phyloP scores from a whole-genome alignment of 1,140 invertebrate species.

The Drosophila lacteicornis region DNA sequence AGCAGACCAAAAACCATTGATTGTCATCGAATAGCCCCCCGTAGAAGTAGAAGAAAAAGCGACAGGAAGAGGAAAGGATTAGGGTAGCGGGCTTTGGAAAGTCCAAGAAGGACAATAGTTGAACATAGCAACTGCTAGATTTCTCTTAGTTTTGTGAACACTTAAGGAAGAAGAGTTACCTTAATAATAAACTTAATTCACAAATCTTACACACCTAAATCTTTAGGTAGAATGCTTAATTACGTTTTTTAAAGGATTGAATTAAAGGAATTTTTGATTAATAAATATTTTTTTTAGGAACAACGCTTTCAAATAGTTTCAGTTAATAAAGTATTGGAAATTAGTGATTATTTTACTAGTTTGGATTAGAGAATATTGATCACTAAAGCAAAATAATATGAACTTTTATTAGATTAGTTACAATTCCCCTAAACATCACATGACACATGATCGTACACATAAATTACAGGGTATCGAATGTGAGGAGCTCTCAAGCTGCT shows the following conservation, averaged over 20 bases:
- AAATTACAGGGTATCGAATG: conserved; percentile 18
- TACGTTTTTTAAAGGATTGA: no score
- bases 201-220: no score
- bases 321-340: no score
- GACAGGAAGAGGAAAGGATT: conserved; percentile 17
- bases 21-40: conserved; percentile 77
- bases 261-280: no score
- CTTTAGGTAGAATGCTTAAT: no score
- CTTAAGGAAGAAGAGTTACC: not conserved
- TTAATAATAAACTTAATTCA: not conserved
- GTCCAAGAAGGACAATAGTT: not conserved
- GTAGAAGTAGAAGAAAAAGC: conserved; percentile 46
- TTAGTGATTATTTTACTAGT: no score
- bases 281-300: not conserved
- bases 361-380: no score
- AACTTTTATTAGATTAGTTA: not conserved
- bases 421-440: not conserved
- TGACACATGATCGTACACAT: not conserved
- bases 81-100: conserved; percentile 33
- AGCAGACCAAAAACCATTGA: conserved; percentile 84
- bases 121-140: not conserved
- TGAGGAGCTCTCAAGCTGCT: conserved; percentile 37
- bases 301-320: no score
- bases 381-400: not conserved
- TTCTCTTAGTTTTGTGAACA: not conserved